phyloP scores from a whole-genome alignment of 2,888 invertebrate species.

The Oscheius onirici region DNA sequence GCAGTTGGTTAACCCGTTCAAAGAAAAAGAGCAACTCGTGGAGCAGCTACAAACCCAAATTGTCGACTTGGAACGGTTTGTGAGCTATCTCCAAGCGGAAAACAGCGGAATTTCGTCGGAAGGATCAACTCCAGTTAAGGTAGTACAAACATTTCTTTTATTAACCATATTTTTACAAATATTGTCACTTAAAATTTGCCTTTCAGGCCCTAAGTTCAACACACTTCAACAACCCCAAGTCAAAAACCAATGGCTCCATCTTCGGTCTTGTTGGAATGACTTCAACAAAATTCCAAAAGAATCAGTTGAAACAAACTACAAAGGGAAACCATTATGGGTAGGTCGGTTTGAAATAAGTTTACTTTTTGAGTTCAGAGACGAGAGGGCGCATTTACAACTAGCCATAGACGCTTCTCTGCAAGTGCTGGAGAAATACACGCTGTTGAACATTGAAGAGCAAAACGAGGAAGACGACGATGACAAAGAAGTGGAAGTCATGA shows the following conservation, averaged over 20 bases:
- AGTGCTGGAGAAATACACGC: constrained; percentile 71
- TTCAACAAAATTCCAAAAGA: constrained; percentile 79
- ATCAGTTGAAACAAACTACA: constrained; percentile 84
- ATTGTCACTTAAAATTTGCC: background rate
- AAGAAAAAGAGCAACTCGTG: constrained; percentile 95
- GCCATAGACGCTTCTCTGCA: constrained; percentile 81
- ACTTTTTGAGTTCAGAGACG: constrained; percentile 77
- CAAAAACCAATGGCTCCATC: constrained; percentile 23
- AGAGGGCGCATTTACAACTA: constrained; percentile 90
- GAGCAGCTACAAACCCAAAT: constrained; percentile 95
- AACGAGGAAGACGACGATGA: constrained; percentile 39
- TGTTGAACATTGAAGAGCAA: constrained; percentile 59
- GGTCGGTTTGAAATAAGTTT: background rate
- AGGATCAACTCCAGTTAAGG: constrained; percentile 41
- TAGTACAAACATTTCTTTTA: constrained; percentile 7
- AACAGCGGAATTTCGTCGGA: constrained; percentile 38
- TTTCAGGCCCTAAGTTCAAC: constrained; percentile 28
- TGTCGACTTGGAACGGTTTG: constrained; percentile 94
- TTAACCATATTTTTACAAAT: background rate
- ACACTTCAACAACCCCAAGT: constrained; percentile 13
- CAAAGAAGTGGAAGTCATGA: constrained; percentile 38
- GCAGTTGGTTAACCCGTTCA: constrained; percentile 87
- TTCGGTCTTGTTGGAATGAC: constrained; percentile 45
- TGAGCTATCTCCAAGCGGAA: constrained; percentile 84
- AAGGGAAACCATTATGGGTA: constrained; percentile 92